Evolutionary conservation across 1,140 invertebrate species (phyloP).

Genomic region (Heliconius hewitsoni): DNA sequence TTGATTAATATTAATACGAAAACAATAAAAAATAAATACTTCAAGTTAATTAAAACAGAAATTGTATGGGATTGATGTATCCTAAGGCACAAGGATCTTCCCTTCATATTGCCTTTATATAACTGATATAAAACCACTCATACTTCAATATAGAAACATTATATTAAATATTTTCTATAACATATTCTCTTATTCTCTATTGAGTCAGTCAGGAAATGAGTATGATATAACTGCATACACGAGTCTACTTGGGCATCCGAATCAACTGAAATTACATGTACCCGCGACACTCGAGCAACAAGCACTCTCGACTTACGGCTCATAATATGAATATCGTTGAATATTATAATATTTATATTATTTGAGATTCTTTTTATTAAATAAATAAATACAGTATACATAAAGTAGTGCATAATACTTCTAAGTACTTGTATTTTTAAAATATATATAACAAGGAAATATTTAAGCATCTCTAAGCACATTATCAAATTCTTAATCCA

Average conservation of each 20-base stretch:
- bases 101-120: no score
- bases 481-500: neutral
- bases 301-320: constrained; percentile 1
- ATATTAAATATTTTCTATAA: neutral
- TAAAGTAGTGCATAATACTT: neutral
- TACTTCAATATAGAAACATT: neutral
- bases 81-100: no score
- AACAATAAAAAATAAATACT: no score
- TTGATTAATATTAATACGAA: no score
- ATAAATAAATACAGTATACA: neutral
- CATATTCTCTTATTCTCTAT: neutral
- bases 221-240: neutral
- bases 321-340: constrained; percentile 6
- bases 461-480: neutral
- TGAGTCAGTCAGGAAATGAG: neutral
- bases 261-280: constrained; percentile 16
- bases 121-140: no score
- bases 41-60: no score
- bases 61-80: no score
- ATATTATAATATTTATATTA: neutral
- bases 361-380: neutral
- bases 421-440: neutral
- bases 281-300: constrained; percentile 13
- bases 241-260: constrained; percentile 2
- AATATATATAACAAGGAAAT: neutral